phyloP scores from a whole-genome alignment of 2,888 invertebrate genomes.

The Sinopyrophorus schimmeli region DNA sequence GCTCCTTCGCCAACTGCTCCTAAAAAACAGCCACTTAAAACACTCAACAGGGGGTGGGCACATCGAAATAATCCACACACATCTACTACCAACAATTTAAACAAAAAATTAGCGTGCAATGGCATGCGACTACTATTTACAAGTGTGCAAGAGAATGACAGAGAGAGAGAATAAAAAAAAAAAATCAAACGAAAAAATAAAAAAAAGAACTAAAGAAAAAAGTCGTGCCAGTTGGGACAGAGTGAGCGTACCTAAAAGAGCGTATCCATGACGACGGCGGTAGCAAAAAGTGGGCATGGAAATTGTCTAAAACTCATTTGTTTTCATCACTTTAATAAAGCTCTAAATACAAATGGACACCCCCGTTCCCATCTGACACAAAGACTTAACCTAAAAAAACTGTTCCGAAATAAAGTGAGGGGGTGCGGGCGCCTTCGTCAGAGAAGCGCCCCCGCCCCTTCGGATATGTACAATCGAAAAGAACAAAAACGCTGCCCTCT shows the following conservation, averaged over 20 bases:
- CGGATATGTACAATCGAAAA: too few species aligned
- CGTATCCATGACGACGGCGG: slow-evolving; percentile 46
- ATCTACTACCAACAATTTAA: not conserved
- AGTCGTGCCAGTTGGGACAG: slow-evolving; percentile 64
- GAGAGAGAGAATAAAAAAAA: not conserved
- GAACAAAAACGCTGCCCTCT: too few species aligned
- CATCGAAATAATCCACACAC: not conserved
- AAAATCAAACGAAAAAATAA: slow-evolving; percentile 16
- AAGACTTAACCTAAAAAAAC: too few species aligned
- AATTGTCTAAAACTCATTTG: slow-evolving; percentile 36
- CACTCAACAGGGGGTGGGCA: not conserved
- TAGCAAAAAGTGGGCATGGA: slow-evolving; percentile 34
- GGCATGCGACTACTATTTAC: not conserved
- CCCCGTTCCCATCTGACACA: slow-evolving; percentile 58
- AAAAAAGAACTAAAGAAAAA: slow-evolving; percentile 36
- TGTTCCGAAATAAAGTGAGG: too few species aligned
- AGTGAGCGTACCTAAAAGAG: slow-evolving; percentile 47
- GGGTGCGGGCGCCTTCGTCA: too few species aligned
- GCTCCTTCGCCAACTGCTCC: slow-evolving; percentile 76
- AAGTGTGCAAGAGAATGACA: not conserved
- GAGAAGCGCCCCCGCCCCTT: too few species aligned
- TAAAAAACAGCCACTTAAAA: slow-evolving; percentile 46
- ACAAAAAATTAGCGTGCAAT: not conserved
- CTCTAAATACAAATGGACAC: slow-evolving; percentile 49
- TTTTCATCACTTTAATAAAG: slow-evolving; percentile 42